These are phyloP conservation scores for Orientallactaga bullata DNA, from an alignment of 2,113 vertebrate species.

Conservation along the genomic window DNA sequence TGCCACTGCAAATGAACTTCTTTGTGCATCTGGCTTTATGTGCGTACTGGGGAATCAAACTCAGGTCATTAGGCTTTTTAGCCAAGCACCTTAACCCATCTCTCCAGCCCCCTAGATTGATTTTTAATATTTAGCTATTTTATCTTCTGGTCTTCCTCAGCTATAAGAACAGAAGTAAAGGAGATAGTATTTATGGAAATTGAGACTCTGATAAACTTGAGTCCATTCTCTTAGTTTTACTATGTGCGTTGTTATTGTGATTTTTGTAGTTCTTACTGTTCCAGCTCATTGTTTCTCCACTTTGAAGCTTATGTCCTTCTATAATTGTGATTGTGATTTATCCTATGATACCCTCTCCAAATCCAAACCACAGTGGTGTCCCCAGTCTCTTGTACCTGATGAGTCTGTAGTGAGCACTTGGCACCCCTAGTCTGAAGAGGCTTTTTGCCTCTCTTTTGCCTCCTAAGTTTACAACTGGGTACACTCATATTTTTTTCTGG, in stretches of 20 bases:
- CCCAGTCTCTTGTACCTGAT: background rate
- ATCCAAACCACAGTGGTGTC: background rate
- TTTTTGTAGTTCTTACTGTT: too few species aligned
- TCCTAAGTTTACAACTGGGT: background rate
- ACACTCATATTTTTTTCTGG: background rate
- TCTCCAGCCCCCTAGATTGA: background rate
- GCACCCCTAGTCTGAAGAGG: background rate
- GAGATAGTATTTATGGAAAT: conserved; percentile 8
- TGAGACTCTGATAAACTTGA: background rate
- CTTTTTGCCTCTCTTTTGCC: background rate
- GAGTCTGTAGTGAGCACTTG: background rate
- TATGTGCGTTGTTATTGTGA: too few species aligned
- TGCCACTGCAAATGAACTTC: too few species aligned
- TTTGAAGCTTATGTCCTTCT: background rate
- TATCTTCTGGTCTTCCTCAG: background rate
- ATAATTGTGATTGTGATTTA: conserved; percentile 2
- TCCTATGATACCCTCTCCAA: background rate
- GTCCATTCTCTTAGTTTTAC: background rate
- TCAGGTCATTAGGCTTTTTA: too few species aligned
- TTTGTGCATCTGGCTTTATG: too few species aligned
- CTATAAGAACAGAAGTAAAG: background rate
- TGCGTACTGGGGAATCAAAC: too few species aligned
- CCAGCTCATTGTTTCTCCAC: too few species aligned
- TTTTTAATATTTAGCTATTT: conserved; percentile 12
- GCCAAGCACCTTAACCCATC: too few species aligned